Conservation (phyloP, 2,113 vertebrate species). For the Protobothrops flavoviridis region DNA sequence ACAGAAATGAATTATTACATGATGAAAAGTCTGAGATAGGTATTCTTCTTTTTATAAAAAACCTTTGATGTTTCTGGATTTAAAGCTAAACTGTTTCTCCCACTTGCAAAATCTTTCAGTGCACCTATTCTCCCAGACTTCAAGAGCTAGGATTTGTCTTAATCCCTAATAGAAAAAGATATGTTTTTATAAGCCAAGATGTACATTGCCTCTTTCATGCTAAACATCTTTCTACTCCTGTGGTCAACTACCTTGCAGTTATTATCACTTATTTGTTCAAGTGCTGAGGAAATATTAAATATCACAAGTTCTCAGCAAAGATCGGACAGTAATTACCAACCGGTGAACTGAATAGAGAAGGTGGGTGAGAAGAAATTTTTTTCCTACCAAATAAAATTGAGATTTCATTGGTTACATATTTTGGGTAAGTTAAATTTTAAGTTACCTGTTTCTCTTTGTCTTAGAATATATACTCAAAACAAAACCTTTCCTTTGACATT, state of each 20-base stretch:
- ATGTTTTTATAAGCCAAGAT: slow-evolving; percentile 69
- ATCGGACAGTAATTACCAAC: slow-evolving; percentile 91
- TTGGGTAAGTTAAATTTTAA: slow-evolving; percentile 62
- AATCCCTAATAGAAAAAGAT: slow-evolving; percentile 54
- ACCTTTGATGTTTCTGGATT: slow-evolving; percentile 49
- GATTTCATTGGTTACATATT: slow-evolving; percentile 55
- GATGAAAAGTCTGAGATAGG: not conserved
- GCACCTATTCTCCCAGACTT: slow-evolving; percentile 51
- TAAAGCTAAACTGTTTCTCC: slow-evolving; percentile 22
- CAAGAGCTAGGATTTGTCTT: slow-evolving; percentile 40
- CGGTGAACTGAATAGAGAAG: slow-evolving; percentile 76
- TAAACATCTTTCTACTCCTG: slow-evolving; percentile 84
- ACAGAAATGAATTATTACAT: not conserved
- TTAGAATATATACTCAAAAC: slow-evolving; percentile 55
- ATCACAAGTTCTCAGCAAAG: slow-evolving; percentile 90
- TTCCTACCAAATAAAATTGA: slow-evolving; percentile 45
- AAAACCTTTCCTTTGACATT: not conserved
- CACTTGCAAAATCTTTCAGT: slow-evolving; percentile 37
- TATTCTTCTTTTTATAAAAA: slow-evolving; percentile 17
- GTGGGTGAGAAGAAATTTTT: slow-evolving; percentile 34
- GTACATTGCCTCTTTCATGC: slow-evolving; percentile 80
- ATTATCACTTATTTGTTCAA: slow-evolving; percentile 95
- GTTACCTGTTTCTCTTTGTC: slow-evolving; percentile 55
- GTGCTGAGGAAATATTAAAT: slow-evolving; percentile 99
- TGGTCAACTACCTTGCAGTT: slow-evolving; percentile 91